Evolutionary conservation across 2,113 vertebrate genomes (phyloP).

Genomic region (Neolamprologus hecqui): DNA sequence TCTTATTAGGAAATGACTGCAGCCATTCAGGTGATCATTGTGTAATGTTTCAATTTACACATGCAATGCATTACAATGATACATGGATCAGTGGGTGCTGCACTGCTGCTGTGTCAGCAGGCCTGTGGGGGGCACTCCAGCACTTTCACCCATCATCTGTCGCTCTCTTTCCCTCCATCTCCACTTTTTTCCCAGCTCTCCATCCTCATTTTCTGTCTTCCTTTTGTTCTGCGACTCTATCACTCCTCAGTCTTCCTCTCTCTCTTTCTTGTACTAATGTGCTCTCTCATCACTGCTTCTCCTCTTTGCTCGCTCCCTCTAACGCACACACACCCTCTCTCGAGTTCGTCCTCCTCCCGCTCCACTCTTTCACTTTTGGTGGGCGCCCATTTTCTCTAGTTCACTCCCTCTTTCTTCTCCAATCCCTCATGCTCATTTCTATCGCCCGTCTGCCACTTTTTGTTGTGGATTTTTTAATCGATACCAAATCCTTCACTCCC

Average conservation of each 20-base stretch:
- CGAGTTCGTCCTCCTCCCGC: constrained; percentile 18
- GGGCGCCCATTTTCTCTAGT: constrained; percentile 26
- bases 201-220: constrained; percentile 46
- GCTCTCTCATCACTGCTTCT: constrained; percentile 52
- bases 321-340: neutral
- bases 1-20: constrained; percentile 40
- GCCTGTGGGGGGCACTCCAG: constrained; percentile 64
- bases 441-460: constrained; percentile 20
- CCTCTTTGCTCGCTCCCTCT: neutral
- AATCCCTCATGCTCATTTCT: constrained; percentile 10
- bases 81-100: neutral
- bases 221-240: constrained; percentile 58
- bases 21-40: constrained; percentile 41
- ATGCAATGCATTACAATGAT: constrained; percentile 41
- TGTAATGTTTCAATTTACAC: constrained; percentile 46
- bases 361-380: constrained; percentile 33
- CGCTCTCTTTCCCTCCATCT: constrained; percentile 10
- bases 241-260: constrained; percentile 38
- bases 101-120: neutral
- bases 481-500: neutral
- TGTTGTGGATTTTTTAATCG: constrained; percentile 18
- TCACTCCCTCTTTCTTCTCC: neutral
- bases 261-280: constrained; percentile 47
- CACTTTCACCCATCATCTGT: constrained; percentile 25
- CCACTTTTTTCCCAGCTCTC: constrained; percentile 23